A percentile compares a stretch with the other conserved stretches of the same genome.
phyloP scores from a whole-genome alignment of 2,888 invertebrate species.

The Platycheirus rosarum region DNA sequence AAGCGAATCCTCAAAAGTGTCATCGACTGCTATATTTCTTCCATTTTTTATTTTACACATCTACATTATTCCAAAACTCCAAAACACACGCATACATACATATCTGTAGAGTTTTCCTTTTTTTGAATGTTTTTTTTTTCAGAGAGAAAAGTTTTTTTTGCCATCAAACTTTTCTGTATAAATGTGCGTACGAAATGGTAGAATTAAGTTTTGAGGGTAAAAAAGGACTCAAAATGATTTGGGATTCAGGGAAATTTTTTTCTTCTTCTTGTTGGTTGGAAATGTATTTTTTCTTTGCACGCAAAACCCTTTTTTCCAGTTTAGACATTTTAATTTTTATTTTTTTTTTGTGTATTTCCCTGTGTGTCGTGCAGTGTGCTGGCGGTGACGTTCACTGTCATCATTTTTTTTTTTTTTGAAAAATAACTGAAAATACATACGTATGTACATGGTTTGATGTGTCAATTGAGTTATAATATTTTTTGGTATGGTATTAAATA shows the following conservation, averaged over 20 bases:
- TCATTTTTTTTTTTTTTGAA: neutral
- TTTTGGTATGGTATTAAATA: too few species aligned
- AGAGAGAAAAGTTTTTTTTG: slow-evolving; percentile 25
- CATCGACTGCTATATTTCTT: slow-evolving; percentile 7
- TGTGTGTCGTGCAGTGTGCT: neutral
- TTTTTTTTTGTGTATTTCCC: slow-evolving; percentile 8
- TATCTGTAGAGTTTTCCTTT: too few species aligned
- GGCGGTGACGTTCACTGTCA: neutral
- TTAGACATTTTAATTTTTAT: neutral
- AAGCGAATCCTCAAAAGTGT: slow-evolving; percentile 41
- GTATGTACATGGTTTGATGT: too few species aligned
- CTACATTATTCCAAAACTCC: neutral
- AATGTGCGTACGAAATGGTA: slow-evolving; percentile 4
- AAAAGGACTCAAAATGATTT: slow-evolving; percentile 10
- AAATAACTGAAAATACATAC: too few species aligned
- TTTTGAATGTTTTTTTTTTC: neutral
- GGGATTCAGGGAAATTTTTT: neutral
- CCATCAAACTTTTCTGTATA: neutral
- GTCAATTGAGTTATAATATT: too few species aligned
- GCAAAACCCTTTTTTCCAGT: slow-evolving; percentile 19
- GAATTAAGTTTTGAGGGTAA: slow-evolving; percentile 10
- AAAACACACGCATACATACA: neutral
- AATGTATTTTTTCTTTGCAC: slow-evolving; percentile 43
- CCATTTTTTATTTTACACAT: slow-evolving; percentile 2
- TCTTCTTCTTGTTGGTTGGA: slow-evolving; percentile 26